A percentile compares a stretch with the other conserved stretches of the same genome.
These are phyloP conservation scores for Trididemnum clinides DNA, from an alignment of 23 tunicate genomes.

Conservation along the genomic window DNA sequence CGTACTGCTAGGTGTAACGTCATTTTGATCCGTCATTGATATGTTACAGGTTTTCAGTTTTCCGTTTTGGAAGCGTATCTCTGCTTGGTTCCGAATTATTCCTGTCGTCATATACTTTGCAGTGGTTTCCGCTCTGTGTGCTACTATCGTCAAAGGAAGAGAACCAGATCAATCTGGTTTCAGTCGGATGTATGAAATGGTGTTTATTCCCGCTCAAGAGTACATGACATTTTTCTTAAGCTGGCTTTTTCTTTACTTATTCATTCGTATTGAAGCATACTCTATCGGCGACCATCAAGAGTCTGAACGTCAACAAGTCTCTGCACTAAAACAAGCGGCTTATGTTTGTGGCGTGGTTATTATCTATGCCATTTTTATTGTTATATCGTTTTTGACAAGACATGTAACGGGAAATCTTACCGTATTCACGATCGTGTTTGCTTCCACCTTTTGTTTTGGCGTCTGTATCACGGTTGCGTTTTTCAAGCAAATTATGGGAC, in stretches of 20 bases:
- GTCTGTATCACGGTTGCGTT: constrained; percentile 57
- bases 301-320: neutral
- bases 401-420: constrained; percentile 31
- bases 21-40: no score
- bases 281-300: constrained; percentile 16
- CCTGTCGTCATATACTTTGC: constrained; percentile 59
- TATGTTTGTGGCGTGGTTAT: constrained; percentile 49
- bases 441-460: constrained; percentile 61
- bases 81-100: constrained; percentile 77
- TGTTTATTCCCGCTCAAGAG: constrained; percentile 83
- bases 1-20: no score
- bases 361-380: constrained; percentile 65
- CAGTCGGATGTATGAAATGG: constrained; percentile 72
- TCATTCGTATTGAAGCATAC: constrained; percentile 53
- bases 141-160: constrained; percentile 55
- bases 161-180: constrained; percentile 63
- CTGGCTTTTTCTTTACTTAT: constrained; percentile 73
- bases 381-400: constrained; percentile 42
- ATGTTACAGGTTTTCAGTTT: constrained; percentile 64
- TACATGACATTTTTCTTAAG: constrained; percentile 66
- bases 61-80: constrained; percentile 90
- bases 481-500: constrained; percentile 77
- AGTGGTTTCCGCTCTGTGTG: constrained; percentile 64
- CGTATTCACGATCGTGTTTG: constrained; percentile 61
- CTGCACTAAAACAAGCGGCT: constrained; percentile 69